Base-by-base conservation (phyloP, 2,113 vertebrate species). In the Zosterops pallidus region DNA sequence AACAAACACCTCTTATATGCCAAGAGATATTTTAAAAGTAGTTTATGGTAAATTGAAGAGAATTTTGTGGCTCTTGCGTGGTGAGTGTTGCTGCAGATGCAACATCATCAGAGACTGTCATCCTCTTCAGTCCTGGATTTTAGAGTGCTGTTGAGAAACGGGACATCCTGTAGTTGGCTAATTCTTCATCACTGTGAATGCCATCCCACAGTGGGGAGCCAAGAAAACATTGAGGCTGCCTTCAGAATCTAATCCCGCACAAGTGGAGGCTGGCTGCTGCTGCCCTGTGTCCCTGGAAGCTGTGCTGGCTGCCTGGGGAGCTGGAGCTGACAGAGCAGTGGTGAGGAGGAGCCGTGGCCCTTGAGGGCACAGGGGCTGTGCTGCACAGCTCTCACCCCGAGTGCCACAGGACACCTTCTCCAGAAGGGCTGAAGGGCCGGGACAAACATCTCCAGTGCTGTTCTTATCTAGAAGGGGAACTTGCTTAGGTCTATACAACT, bases 371-470 rank as follows among this genome's bases (percentile, higher is more conserved):
- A 9, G 56, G 0, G 11, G 59, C 37, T 7, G 5, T 23, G 72
- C 49, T 2, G 4, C 35, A 24, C 59, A 22, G 62, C 42, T 79
- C 50, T 4, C 5, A 33, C 12, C 14, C 4, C 0, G 7, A 39
- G 28, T 5, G 62, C 39, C 26, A 29, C 28, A 47, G 12, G 24
- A 59, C 52, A 22, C 1, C 1, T 42, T 52, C 49, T 28, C 55
- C 26, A 65, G 37, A 52, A 56, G 17, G 20, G 41, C 4, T 0
- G 0, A 60, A 56, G 1, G 7, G n/a, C n/a, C 29, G 1, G 7
- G n/a, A 28, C 35, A 28, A 68, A 29, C 17, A 25, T 60, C 76
- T 42, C 60, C 35, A 60, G 5, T 0, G 2, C 16, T 71, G 16
- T 14, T 88, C 31, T 49, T 57, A 8, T 12, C 23, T 31, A 70